phyloP scores from a whole-genome alignment of 2,797 vertebrate species.

The Distichodus sexfasciatus region DNA sequence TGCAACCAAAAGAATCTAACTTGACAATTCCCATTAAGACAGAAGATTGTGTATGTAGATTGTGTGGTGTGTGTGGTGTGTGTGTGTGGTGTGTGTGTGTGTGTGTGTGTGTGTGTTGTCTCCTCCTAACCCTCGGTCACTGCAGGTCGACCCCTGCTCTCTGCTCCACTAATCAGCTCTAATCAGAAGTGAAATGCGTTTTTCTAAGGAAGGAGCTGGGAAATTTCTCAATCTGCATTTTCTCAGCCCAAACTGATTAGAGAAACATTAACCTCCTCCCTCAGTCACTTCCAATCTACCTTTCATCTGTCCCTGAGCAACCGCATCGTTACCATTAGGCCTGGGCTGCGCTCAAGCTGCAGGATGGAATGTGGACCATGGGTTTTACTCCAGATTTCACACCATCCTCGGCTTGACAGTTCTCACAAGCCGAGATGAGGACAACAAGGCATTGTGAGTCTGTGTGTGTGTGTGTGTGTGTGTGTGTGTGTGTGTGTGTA shows the following conservation, averaged over 20 bases:
- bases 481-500: slow-evolving; percentile 15
- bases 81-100: neutral
- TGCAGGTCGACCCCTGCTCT: slow-evolving; percentile 52
- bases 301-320: slow-evolving; percentile 85
- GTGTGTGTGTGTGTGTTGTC: slow-evolving; percentile 40
- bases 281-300: slow-evolving; percentile 85
- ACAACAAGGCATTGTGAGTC: slow-evolving; percentile 22
- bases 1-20: too few relatives aligned
- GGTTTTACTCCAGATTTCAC: slow-evolving; percentile 47
- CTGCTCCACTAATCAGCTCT: slow-evolving; percentile 69
- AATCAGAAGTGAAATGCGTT: slow-evolving; percentile 86
- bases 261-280: slow-evolving; percentile 84
- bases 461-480: slow-evolving; percentile 12
- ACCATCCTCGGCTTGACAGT: too few relatives aligned
- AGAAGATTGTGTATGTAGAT: too few relatives aligned
- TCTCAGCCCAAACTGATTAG: slow-evolving; percentile 84
- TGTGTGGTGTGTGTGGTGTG: slow-evolving; percentile 8
- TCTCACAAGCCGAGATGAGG: too few relatives aligned
- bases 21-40: too few relatives aligned
- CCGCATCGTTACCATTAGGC: slow-evolving; percentile 83
- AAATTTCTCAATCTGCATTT: slow-evolving; percentile 86
- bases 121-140: slow-evolving; percentile 60
- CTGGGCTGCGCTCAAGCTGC: slow-evolving; percentile 77
- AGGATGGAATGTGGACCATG: slow-evolving; percentile 77
- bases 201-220: slow-evolving; percentile 86